Conservation (phyloP, 2,797 vertebrate genomes). For the Podarcis lilfordi region DNA sequence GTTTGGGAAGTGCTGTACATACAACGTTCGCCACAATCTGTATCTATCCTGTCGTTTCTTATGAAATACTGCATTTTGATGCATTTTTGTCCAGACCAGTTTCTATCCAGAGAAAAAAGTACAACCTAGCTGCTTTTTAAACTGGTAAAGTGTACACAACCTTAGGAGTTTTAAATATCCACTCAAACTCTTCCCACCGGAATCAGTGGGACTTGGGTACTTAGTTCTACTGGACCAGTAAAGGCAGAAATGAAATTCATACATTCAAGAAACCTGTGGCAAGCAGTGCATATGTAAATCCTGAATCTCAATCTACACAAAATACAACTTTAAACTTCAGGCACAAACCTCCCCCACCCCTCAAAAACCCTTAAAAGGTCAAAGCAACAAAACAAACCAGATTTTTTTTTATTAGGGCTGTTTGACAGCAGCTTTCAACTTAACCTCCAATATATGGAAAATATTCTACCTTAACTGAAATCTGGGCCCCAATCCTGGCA, state of each 20-base stretch:
- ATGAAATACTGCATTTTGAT: too few relatives aligned
- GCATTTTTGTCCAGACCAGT: too few relatives aligned
- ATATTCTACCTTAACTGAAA: slow-evolving; percentile 24
- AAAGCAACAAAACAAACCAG: slow-evolving; percentile 8
- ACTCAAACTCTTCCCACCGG: background rate
- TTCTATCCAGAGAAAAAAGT: too few relatives aligned
- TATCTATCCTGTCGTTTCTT: too few relatives aligned
- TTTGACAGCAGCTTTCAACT: slow-evolving; percentile 37
- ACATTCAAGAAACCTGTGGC: background rate
- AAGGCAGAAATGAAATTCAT: background rate
- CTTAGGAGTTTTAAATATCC: background rate
- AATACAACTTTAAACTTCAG: background rate
- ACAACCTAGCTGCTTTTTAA: too few relatives aligned
- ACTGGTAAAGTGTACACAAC: too few relatives aligned
- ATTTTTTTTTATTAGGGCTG: slow-evolving; percentile 9
- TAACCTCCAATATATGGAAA: slow-evolving; percentile 31
- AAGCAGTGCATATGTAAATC: background rate
- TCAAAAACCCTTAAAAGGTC: background rate
- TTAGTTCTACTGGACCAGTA: background rate
- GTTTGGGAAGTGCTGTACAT: too few relatives aligned
- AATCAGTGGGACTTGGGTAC: background rate
- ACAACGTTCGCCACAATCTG: too few relatives aligned
- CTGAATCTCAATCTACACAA: background rate
- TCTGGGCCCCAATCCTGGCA: slow-evolving; percentile 29
- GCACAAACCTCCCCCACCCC: background rate